Conservation (phyloP, 2,797 vertebrate genomes). For the Xiphorhynchus erythropygius region DNA sequence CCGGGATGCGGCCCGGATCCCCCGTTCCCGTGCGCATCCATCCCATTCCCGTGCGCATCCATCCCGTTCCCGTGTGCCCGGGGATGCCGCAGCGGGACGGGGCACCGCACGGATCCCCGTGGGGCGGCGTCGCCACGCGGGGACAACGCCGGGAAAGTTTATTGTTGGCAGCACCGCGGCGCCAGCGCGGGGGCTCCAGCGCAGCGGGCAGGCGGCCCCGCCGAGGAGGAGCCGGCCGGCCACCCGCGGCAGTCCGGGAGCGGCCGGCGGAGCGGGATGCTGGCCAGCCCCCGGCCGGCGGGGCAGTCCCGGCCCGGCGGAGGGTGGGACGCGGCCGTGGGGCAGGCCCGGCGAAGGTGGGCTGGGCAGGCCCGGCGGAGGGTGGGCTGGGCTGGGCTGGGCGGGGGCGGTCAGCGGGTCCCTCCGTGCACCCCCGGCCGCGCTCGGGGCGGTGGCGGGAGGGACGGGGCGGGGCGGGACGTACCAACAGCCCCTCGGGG, state of each 20-base stretch:
- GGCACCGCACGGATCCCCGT: not conserved
- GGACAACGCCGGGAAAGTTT: not conserved
- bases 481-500: conserved; percentile 35
- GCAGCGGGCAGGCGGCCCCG: not conserved
- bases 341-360: no score
- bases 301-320: not conserved
- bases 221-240: not conserved
- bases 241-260: no score
- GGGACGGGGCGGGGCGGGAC: not conserved
- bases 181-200: not conserved
- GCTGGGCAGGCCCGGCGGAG: no score
- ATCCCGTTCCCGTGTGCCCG: no score
- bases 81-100: no score
- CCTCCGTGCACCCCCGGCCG: not conserved
- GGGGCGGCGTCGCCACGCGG: fast-evolving
- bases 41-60: no score
- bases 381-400: not conserved
- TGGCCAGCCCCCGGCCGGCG: not conserved
- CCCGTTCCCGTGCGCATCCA: fast-evolving
- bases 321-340: no score
- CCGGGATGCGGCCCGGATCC: fast-evolving
- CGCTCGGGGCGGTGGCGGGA: not conserved
- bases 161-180: not conserved
- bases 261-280: not conserved
- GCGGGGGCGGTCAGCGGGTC: fast-evolving